Evolutionary conservation across 2,888 invertebrate species (phyloP).

Genomic region (Belgica antarctica): DNA sequence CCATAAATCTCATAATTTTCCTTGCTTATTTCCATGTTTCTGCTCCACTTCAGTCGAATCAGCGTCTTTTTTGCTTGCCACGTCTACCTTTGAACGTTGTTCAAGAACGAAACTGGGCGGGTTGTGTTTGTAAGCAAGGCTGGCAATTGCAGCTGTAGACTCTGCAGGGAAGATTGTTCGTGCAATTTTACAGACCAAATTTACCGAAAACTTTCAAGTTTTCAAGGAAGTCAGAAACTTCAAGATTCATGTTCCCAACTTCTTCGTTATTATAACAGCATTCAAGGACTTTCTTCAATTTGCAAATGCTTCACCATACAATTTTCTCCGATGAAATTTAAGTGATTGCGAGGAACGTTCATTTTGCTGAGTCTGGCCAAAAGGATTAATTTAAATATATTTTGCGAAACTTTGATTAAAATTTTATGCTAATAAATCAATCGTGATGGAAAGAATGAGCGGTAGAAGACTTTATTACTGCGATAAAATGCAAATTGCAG

Average conservation of each 20-base stretch:
- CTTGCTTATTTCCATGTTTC: background rate
- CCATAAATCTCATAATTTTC: slow-evolving; percentile 28
- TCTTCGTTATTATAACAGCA: no score
- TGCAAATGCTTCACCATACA: background rate
- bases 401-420: background rate
- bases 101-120: no score
- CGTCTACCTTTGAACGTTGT: no score
- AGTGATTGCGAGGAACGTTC: background rate
- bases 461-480: background rate
- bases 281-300: background rate
- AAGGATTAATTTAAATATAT: background rate
- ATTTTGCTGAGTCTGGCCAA: no score
- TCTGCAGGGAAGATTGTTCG: no score
- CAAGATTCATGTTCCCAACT: no score
- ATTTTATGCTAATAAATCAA: slow-evolving; percentile 1
- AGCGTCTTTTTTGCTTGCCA: background rate
- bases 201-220: background rate
- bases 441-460: background rate
- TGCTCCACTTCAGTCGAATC: slow-evolving; percentile 18
- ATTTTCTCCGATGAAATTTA: background rate
- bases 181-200: no score
- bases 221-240: background rate
- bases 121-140: no score
- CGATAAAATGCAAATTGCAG: slow-evolving; percentile 1
- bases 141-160: no score